Base-by-base conservation (phyloP, 2,113 vertebrate species). In the Oryzias woworae region DNA sequence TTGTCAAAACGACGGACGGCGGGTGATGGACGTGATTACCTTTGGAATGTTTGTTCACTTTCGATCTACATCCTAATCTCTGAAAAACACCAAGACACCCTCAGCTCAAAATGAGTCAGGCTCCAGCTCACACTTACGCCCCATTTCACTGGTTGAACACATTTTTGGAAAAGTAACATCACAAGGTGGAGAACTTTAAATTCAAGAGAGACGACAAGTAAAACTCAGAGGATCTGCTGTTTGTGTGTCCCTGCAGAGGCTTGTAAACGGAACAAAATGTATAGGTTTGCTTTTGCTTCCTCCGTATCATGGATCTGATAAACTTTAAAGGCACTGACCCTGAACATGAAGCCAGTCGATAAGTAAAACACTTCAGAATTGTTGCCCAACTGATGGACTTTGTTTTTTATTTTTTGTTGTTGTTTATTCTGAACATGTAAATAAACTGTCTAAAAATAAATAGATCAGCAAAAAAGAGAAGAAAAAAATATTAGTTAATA, bases 21-120 rank as follows among this genome's bases (percentile, higher is more conserved):
- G 14, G 63, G 20, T 80, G 68, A 89, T 73, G 66, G 80, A 85
- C 43, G 47, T 68, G 69, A 82, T 87, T 75, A 82, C 60, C 62
- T 57, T 42, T 77, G 82, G 83, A 87, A 89, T 89, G 82, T 89
- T 85, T 82, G 65, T 67, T 64, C 69, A 78, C 80, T 76, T 86
- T 61, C 56, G 58, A 69, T 73, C 58, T 76, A 48, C 51, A 58
- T 61, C 42, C 47, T 82, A 73, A 80, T 73, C 62, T 64, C 47
- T 49, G 26, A 80, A 81, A 73, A 76, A 58, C 63, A 69, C 3
- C 16, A 17, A 26, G 54, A 59, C 16, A 10, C 18, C 16, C n/a
- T 14, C 44, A 45, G 44, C 44, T 45, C 20, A 20, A 20, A 20
- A 20, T 20, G 20, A 20, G 1, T 26, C 69, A 54, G 51, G 36